phyloP scores from a whole-genome alignment of 2,797 vertebrate genomes.

The Pampus argenteus region DNA sequence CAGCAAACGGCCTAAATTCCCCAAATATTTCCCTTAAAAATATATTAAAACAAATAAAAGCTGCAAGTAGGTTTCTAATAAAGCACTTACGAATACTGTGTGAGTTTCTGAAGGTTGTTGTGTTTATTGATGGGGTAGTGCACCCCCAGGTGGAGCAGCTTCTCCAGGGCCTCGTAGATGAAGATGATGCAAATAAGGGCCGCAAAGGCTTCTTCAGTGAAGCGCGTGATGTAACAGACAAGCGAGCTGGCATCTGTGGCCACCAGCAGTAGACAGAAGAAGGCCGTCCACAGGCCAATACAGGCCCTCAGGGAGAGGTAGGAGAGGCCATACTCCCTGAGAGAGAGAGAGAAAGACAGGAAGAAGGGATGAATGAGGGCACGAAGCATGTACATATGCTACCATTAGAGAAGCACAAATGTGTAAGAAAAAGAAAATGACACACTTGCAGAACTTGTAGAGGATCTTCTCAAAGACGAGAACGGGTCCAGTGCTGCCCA shows the following conservation, averaged over 20 bases:
- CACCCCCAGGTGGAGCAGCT: slow-evolving; percentile 95
- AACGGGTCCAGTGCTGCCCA: slow-evolving; percentile 98
- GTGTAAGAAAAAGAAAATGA: slow-evolving; percentile 21
- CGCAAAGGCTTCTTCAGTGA: slow-evolving; percentile 99
- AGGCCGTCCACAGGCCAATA: slow-evolving; percentile 98
- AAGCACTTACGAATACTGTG: slow-evolving; percentile 93
- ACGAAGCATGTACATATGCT: slow-evolving; percentile 20
- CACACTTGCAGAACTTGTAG: slow-evolving; percentile 99
- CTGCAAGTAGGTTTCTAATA: background rate
- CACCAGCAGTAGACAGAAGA: slow-evolving; percentile 94
- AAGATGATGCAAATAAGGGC: slow-evolving; percentile 99
- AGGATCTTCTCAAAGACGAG: slow-evolving; percentile 99
- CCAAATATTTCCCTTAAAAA: too few species aligned
- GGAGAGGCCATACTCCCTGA: slow-evolving; percentile 94
- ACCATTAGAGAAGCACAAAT: background rate
- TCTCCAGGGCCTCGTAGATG: slow-evolving; percentile 99
- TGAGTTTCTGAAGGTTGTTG: slow-evolving; percentile 94
- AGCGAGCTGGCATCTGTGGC: slow-evolving; percentile 98
- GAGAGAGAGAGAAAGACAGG: background rate
- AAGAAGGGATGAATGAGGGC: slow-evolving; percentile 1
- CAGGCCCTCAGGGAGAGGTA: slow-evolving; percentile 97
- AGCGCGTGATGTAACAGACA: slow-evolving; percentile 98
- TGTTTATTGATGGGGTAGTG: slow-evolving; percentile 97
- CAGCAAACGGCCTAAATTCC: too few species aligned
- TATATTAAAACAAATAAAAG: background rate